A percentile compares a stretch with the other conserved stretches of the same genome.
Evolutionary conservation across 2,797 vertebrate species (phyloP).

Genomic region (Coracias cyanogaster): DNA sequence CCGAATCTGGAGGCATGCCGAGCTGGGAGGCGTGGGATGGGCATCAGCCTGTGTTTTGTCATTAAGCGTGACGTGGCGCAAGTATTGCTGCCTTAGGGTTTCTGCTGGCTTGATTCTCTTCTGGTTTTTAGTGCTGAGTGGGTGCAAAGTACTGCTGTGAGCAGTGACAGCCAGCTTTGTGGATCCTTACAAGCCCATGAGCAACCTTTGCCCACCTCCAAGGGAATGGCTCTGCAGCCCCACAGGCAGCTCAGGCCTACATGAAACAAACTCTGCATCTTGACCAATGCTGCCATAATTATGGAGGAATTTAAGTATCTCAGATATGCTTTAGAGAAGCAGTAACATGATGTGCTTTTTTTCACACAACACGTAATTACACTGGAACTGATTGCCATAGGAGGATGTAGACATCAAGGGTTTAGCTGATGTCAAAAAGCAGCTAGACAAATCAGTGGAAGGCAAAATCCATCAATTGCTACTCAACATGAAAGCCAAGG

Average conservation of each 20-base stretch:
- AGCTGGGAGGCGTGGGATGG: fast-evolving
- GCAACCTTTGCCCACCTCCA: neutral
- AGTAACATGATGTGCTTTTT: neutral
- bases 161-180: neutral
- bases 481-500: neutral
- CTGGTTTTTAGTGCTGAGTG: fast-evolving
- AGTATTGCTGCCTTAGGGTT: neutral
- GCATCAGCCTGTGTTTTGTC: neutral
- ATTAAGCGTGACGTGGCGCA: fast-evolving
- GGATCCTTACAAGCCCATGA: neutral
- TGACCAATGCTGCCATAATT: neutral
- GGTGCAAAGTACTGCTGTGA: neutral
- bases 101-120: neutral
- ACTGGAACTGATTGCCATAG: neutral
- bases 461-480: neutral
- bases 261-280: neutral
- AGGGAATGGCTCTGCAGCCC: neutral
- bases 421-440: neutral
- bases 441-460: neutral
- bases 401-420: neutral
- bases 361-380: neutral
- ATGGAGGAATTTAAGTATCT: neutral
- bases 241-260: neutral
- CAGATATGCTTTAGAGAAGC: neutral
- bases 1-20: neutral